Base-by-base conservation (phyloP, 1,140 invertebrate genomes). In the Chymomyza costata region DNA sequence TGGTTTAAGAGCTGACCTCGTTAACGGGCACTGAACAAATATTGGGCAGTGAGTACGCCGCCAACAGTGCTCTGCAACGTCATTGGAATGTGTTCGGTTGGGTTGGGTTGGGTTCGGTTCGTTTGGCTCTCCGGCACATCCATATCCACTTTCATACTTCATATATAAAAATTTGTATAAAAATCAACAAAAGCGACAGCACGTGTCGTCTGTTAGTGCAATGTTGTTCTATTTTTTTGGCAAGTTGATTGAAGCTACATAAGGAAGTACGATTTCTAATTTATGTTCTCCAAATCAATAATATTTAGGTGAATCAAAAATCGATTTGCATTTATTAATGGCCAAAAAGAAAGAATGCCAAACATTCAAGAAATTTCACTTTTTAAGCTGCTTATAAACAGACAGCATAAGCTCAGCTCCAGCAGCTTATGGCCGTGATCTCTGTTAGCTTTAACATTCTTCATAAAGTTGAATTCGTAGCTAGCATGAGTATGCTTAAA, bases 311-410 rank as follows among this genome's bases (percentile, higher is more conserved):
- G 60, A 64, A 49, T 31, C 18, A 14, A 18, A n/a, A 64, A 49
- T 48, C 16, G 55, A 57, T 73, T 58, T 59, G 68, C 63, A 62
- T 62, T 61, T 60, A 35, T 60, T 51, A 46, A 17, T 55, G 50
- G 35, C 50, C 17, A 62, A 62, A 58, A 55, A 55, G 41, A 43
- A 38, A 58, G 28, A 53, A 35, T 17, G 61, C 40, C 40, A 44
- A 19, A 49, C n/a, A 18, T 53, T 38, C 49, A 49, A 66, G 56
- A 76, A 78, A 65, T 78, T 78, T 78, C 73, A 78, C 73, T 78
- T 78, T 78, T 78, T 73, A 80, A 78, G 73, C 74, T 78, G 73
- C 73, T 74, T n/a, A n/a, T n/a, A n/a, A n/a, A n/a, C n/a, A n/a
- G n/a, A n/a, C n/a, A n/a, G n/a, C n/a, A n/a, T n/a, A n/a, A n/a